Conservation (phyloP, 2,113 vertebrate genomes). For the Morone saxatilis region DNA sequence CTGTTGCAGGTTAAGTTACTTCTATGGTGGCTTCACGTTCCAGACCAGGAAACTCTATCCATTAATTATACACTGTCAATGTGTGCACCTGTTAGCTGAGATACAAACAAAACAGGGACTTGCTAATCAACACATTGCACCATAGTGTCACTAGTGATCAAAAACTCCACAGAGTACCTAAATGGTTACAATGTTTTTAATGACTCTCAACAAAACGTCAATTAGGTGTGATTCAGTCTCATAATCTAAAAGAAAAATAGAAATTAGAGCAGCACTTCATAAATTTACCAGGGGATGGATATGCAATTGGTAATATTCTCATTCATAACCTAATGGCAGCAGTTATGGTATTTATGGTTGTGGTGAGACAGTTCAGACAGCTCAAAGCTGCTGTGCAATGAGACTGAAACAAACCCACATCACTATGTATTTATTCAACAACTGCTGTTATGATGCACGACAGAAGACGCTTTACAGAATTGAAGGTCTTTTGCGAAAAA, state of each 20-base stretch:
- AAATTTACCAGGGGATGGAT: background rate
- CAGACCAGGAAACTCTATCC: too few relatives aligned
- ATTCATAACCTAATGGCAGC: constrained; percentile 1
- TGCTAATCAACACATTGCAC: background rate
- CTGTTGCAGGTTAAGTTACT: too few relatives aligned
- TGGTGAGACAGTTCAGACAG: background rate
- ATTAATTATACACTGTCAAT: too few relatives aligned
- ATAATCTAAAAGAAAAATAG: background rate
- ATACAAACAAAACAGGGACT: background rate
- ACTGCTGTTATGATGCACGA: constrained; percentile 3
- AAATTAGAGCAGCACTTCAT: background rate
- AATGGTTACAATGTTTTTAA: background rate
- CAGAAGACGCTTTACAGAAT: background rate
- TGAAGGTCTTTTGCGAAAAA: background rate
- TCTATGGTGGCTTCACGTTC: too few relatives aligned
- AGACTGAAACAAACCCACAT: constrained; percentile 19
- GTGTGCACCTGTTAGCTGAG: background rate
- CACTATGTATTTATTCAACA: constrained; percentile 8
- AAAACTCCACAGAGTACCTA: background rate
- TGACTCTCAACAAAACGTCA: background rate
- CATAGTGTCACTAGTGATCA: background rate
- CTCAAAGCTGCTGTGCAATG: background rate
- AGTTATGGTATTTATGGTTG: constrained; percentile 6
- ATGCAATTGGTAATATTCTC: background rate
- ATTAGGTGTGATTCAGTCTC: background rate